Evolutionary conservation across 2,113 vertebrate genomes (phyloP), one percentile per base, ranked within the genome.

Genomic region (Scomber japonicus): DNA sequence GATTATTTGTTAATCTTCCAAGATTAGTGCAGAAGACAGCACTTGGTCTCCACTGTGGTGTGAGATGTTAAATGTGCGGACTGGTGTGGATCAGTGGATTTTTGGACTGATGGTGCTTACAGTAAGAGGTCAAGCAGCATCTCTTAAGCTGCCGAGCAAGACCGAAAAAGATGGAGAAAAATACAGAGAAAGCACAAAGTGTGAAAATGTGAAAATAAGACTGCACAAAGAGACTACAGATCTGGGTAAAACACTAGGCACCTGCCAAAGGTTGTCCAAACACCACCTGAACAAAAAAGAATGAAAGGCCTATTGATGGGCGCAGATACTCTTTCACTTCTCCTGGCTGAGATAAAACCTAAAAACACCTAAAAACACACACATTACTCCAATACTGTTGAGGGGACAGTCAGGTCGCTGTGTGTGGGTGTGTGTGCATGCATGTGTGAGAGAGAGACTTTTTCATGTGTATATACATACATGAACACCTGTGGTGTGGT

Each of bases 231-330:
- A 81, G 63, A 63, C 73, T 54, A 82, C 53, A 78, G 67, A 83
- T 54, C 57, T 5, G 31, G 53, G 27, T 19, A 45, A 61, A 85
- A 15, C 40, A 53, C 78, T n/a, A n/a, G 85, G 50, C 83, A 91
- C 84, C 89, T 92, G 85, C 77, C 73, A 90, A 75, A 83, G 78
- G 72, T 81, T 68, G 72, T 82, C 82, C 63, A 91, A 90, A 90
- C 86, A 81, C 54, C 30, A 80, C 54, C 67, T 82, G 55, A 91
- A 55, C 63, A 84, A 60, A 82, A 72, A 81, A 80, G 66, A 79
- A 75, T 80, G 31, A 91, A 92, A 87, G 80, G 13, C 61, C 72
- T 65, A 83, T 80, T 91, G 88, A 91, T 81, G 70, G 44, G 14
- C 80, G 80, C 50, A 46, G 66, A 78, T 78, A 75, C 71, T 85